Evolutionary conservation across 1,140 invertebrate species (phyloP).

Genomic region (Ostrea denselamellosa): DNA sequence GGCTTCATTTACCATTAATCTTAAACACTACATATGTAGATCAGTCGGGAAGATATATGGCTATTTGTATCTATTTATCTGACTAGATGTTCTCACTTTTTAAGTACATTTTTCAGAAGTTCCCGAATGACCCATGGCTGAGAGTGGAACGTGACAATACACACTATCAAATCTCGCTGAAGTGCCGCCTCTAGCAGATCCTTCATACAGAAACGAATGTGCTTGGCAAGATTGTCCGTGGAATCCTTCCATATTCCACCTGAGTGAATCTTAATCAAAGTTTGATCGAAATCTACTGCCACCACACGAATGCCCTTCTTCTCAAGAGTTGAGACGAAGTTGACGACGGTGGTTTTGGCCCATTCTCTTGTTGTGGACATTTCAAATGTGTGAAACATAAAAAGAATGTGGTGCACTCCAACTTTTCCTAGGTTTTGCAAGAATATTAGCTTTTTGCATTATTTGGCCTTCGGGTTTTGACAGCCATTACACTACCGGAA

Average conservation of each 20-base stretch:
- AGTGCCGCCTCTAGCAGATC: conserved; percentile 70
- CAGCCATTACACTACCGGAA: conserved; percentile 10
- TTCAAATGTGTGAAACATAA: conserved; percentile 15
- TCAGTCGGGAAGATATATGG: too few relatives aligned
- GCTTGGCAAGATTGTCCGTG: conserved; percentile 67
- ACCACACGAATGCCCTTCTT: conserved; percentile 73
- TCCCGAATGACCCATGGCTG: conserved; percentile 75
- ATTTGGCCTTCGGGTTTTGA: conserved; percentile 3
- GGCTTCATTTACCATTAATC: too few relatives aligned
- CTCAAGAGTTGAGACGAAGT: conserved; percentile 59
- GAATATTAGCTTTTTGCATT: not conserved
- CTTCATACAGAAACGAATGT: conserved; percentile 75
- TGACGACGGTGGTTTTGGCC: conserved; percentile 53
- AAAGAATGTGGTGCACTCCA: not conserved
- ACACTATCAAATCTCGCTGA: conserved; percentile 69
- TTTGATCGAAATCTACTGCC: conserved; percentile 77
- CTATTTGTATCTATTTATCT: too few relatives aligned
- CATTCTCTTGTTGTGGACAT: conserved; percentile 38
- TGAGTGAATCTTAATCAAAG: conserved; percentile 75
- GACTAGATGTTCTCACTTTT: conserved; percentile 47
- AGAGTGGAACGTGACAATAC: conserved; percentile 75
- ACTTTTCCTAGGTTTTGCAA: not conserved
- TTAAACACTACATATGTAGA: too few relatives aligned
- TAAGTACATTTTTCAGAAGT: conserved; percentile 69
- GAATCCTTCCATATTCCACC: conserved; percentile 75